Evolutionary conservation across 1,140 invertebrate genomes (phyloP).

Genomic region (Dinoponera quadriceps): DNA sequence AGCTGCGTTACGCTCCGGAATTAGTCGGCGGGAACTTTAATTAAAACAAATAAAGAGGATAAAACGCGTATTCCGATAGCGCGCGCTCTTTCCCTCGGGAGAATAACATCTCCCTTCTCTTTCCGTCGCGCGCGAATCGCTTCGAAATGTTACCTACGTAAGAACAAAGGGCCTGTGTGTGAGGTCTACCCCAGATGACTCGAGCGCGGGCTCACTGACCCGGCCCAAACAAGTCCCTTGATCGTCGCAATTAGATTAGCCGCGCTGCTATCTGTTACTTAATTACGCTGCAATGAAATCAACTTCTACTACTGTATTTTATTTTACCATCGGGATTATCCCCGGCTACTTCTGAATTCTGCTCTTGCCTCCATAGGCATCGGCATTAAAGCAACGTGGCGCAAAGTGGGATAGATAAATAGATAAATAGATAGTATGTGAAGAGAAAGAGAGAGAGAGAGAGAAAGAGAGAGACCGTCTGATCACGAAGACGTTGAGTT

Average conservation of each 20-base stretch:
- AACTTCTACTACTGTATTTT: conserved; percentile 50
- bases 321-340: conserved; percentile 18
- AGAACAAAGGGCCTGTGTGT: not conserved
- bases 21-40: too few relatives aligned
- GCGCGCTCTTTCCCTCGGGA: too few relatives aligned
- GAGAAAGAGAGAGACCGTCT: too few relatives aligned
- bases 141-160: not conserved
- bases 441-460: too few relatives aligned
- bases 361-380: not conserved
- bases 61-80: not conserved
- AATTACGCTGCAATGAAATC: conserved; percentile 69
- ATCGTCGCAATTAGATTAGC: conserved; percentile 64
- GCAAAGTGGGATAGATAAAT: not conserved
- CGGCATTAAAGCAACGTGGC: not conserved
- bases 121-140: not conserved
- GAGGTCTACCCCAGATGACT: not conserved
- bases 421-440: too few relatives aligned
- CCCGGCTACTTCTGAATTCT: conserved; percentile 17
- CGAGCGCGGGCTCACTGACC: not conserved
- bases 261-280: conserved; percentile 50
- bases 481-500: too few relatives aligned
- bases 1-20: too few relatives aligned
- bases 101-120: not conserved
- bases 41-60: too few relatives aligned
- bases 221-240: conserved; percentile 54